Base-by-base conservation (phyloP, 2,797 vertebrate genomes). In the Epinephelus malabaricus region DNA sequence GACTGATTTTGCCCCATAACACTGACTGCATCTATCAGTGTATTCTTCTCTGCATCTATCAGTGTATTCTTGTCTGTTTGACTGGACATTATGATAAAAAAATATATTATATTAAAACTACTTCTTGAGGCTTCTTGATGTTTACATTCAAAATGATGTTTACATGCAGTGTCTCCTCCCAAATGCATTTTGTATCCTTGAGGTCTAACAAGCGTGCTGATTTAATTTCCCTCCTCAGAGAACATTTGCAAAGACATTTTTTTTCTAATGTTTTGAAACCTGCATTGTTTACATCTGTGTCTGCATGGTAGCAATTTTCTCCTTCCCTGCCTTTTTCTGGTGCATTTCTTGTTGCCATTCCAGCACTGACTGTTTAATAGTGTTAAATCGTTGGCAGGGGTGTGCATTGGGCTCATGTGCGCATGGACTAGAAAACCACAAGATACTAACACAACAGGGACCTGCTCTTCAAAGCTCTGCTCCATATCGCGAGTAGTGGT, bases 191-290 rank as follows among this genome's bases (percentile, higher is more conserved):
- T 6, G 5, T n/a, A n/a, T 64, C 38, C 45, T 63, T 23, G 47
- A 65, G 58, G 47, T 60, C 27, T 40, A 6, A 62, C 21, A 70
- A 45, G 59, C 2, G 15, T 5, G 2, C 12, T 65, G 43, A 74
- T 68, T 68, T 49, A 14, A 55, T 84, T 73, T 49, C 15, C 4
- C 56, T 56, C 19, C n/a, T 34, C n/a, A 59, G 69, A 58, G 17
- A 72, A 46, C 11, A 25, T 62, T 56, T 56, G 19, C 45, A 55
- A 40, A 45, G 56, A 13, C 17, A 21, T 19, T 47, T 11, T 10
- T 18, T 11, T 49, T 49, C 5, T 49, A 6, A 51, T 21, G 14
- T 63, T 65, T 51, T 23, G 17, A 58, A 74, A 46, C n/a, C 14
- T 30, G 38, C 15, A 58, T 70, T 68, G 25, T 65, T 63, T 69